Conservation (phyloP, 2,113 vertebrate species). For the Hypanus sabinus region DNA sequence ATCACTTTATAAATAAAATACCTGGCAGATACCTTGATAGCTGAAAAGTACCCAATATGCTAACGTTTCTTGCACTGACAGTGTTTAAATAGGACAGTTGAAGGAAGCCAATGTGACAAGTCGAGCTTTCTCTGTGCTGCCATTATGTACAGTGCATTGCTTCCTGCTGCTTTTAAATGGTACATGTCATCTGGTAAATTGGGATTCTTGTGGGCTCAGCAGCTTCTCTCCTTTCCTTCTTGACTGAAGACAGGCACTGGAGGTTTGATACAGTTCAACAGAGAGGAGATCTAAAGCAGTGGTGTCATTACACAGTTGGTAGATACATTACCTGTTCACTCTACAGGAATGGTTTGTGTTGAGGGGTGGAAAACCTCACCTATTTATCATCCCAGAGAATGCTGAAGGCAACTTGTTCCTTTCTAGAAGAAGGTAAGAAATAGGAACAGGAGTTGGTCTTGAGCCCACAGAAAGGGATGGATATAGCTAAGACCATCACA, state of each 20-base stretch:
- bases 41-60: neutral
- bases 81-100: neutral
- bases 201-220: neutral
- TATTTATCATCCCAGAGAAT: neutral
- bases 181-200: neutral
- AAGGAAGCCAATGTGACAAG: neutral
- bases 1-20: neutral
- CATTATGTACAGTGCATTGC: neutral
- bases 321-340: neutral
- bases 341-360: neutral
- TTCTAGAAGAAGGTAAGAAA: no score
- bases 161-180: neutral
- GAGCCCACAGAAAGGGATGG: no score
- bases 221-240: neutral
- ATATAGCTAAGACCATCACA: no score
- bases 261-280: neutral
- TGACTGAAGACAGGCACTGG: neutral
- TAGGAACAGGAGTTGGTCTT: no score
- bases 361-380: neutral
- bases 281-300: neutral
- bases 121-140: neutral
- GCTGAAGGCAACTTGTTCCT: neutral
- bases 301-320: no score
- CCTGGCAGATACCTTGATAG: neutral
- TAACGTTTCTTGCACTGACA: neutral